Percentiles rank a stretch among this genome's conserved stretches.
Conservation (phyloP, 2,888 invertebrate species). For the Hyposoter dolosus region DNA sequence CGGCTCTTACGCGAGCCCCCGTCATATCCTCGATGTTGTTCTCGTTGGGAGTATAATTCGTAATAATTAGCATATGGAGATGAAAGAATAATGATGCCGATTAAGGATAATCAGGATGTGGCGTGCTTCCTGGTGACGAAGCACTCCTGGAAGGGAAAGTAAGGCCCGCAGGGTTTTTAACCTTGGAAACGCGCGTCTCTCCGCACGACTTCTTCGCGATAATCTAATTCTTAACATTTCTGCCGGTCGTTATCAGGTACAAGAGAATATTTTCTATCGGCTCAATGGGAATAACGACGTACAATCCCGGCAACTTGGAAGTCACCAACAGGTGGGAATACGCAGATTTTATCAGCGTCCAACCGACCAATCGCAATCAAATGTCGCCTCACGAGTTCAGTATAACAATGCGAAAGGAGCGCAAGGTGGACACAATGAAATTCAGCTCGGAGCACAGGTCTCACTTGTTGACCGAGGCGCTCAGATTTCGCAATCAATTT, state of each 20-base stretch:
- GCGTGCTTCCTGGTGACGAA: constrained; percentile 98
- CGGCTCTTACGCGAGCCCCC: constrained; percentile 34
- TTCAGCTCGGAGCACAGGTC: constrained; percentile 98
- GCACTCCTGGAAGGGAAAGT: constrained; percentile 99
- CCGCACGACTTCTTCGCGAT: not conserved
- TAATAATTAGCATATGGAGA: constrained; percentile 83
- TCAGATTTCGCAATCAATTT: constrained; percentile 92
- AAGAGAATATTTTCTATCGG: constrained; percentile 99
- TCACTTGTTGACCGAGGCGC: constrained; percentile 96
- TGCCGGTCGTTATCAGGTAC: constrained; percentile 88
- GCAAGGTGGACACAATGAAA: constrained; percentile 96
- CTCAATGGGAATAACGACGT: constrained; percentile 97
- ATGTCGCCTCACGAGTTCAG: constrained; percentile 89
- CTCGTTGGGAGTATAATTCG: constrained; percentile 65
- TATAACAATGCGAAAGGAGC: constrained; percentile 94
- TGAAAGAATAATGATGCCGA: constrained; percentile 90
- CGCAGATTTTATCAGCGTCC: constrained; percentile 91
- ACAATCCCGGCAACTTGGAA: constrained; percentile 96
- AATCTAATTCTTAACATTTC: not conserved
- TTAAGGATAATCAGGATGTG: constrained; percentile 97
- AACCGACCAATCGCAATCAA: constrained; percentile 86
- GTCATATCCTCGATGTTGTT: constrained; percentile 45
- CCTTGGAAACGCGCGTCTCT: not conserved
- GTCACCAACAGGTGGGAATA: constrained; percentile 98
- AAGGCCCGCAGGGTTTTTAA: constrained; percentile 73